These are phyloP conservation scores for Thaumatotibia leucotreta DNA, from an alignment of 1,140 invertebrate genomes.

Conservation along the genomic window DNA sequence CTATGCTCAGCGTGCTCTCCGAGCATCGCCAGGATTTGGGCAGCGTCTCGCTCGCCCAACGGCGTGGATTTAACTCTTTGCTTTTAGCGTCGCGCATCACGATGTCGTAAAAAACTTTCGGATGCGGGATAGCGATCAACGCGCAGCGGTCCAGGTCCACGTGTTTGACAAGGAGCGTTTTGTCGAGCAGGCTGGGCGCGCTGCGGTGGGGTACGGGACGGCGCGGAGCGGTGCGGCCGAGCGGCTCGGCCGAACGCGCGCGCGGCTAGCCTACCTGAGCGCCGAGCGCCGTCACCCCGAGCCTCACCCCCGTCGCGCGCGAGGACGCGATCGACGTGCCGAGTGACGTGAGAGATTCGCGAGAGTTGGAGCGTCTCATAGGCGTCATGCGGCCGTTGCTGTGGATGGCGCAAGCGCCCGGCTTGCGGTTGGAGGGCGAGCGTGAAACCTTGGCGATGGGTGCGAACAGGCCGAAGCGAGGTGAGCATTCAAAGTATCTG, in stretches of 20 bases:
- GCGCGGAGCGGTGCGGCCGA: conserved; percentile 42
- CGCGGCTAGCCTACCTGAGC: conserved; percentile 83
- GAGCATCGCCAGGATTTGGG: conserved; percentile 69
- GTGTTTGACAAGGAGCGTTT: conserved; percentile 64
- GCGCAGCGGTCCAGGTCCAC: conserved; percentile 64
- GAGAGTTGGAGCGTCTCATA: conserved; percentile 85
- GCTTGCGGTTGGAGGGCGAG: conserved; percentile 86
- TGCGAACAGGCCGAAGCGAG: conserved; percentile 94
- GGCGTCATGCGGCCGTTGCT: conserved; percentile 79
- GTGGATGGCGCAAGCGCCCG: conserved; percentile 80
- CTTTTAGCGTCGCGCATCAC: conserved; percentile 48
- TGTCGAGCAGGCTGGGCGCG: conserved; percentile 58
- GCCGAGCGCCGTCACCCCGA: conserved; percentile 83
- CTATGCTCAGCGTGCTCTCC: conserved; percentile 59
- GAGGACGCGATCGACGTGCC: conserved; percentile 82
- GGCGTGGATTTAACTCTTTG: conserved; percentile 44
- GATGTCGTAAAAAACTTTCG: conserved; percentile 62
- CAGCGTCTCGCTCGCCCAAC: conserved; percentile 56
- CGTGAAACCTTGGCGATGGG: conserved; percentile 91
- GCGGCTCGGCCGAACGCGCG: conserved; percentile 66
- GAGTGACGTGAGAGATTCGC: conserved; percentile 90
- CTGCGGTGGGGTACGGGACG: conserved; percentile 42
- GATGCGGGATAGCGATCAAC: conserved; percentile 63
- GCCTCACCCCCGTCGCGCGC: conserved; percentile 73
- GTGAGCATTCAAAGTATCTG: conserved; percentile 96